Conservation (phyloP, 1,140 invertebrate genomes). For the Adelges cooleyi region DNA sequence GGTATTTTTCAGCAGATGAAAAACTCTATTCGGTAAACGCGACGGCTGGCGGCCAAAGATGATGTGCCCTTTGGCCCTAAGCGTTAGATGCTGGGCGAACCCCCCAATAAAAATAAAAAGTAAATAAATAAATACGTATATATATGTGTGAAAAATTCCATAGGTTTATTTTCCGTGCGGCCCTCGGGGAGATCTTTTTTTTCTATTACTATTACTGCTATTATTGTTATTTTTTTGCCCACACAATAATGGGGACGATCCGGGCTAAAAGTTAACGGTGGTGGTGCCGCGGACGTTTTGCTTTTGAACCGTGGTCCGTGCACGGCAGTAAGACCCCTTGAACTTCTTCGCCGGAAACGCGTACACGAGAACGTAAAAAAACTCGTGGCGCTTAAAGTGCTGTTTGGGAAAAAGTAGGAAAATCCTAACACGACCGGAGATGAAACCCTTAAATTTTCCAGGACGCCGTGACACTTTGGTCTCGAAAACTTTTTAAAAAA, state of each 20-base stretch:
- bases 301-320: conserved; percentile 5
- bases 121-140: background rate
- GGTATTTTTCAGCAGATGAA: background rate
- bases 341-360: conserved; percentile 9
- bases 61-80: background rate
- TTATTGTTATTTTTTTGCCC: background rate
- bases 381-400: conserved; percentile 22
- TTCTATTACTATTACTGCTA: background rate
- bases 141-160: too few relatives aligned
- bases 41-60: background rate
- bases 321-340: background rate
- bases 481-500: too few relatives aligned
- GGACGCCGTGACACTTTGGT: too few relatives aligned
- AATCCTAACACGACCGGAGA: background rate
- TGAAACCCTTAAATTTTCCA: background rate
- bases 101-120: background rate
- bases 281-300: conserved; percentile 2
- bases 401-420: background rate
- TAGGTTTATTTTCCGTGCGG: background rate
- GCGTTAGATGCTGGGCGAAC: background rate
- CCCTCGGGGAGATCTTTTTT: conserved; percentile 1
- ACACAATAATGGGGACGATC: conserved; percentile 1
- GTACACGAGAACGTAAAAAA: conserved; percentile 5
- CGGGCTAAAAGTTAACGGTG: conserved; percentile 1
- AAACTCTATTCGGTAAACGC: background rate